Percentiles rank a stretch among this genome's conserved stretches.
These are phyloP conservation scores for Noturus placidus DNA, from an alignment of 2,113 vertebrate species.

Conservation along the genomic window DNA sequence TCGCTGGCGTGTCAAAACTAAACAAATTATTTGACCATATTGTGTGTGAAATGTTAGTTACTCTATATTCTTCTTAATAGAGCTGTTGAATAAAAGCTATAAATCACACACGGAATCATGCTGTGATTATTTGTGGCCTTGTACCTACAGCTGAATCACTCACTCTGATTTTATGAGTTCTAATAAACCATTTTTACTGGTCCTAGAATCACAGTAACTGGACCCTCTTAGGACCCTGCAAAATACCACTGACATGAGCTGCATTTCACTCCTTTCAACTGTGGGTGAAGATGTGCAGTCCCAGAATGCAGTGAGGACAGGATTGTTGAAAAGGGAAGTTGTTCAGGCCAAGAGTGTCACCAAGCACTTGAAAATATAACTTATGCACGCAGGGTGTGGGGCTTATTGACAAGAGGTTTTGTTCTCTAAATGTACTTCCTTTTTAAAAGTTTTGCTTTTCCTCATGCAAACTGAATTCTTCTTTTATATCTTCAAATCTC, in stretches of 20 bases:
- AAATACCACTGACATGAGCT: background rate
- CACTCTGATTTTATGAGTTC: background rate
- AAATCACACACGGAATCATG: too few relatives aligned
- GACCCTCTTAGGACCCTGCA: background rate
- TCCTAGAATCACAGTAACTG: background rate
- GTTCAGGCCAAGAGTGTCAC: background rate
- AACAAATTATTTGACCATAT: too few relatives aligned
- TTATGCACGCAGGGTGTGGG: background rate
- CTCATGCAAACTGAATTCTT: conserved; percentile 29
- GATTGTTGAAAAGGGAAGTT: background rate
- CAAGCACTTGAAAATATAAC: background rate
- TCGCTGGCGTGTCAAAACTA: background rate
- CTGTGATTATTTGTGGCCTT: too few relatives aligned
- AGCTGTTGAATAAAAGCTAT: too few relatives aligned
- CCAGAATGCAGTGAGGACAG: background rate
- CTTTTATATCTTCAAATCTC: conserved; percentile 4
- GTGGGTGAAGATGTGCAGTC: background rate
- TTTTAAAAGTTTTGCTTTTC: background rate
- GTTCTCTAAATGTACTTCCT: conserved; percentile 12
- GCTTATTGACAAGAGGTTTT: background rate
- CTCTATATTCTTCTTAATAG: too few relatives aligned
- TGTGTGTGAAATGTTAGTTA: too few relatives aligned
- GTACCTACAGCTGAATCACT: too few relatives aligned
- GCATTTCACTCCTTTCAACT: background rate
- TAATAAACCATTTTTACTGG: background rate